Evolutionary conservation across 2,797 vertebrate genomes (phyloP).

Genomic region (Molossus molossus): DNA sequence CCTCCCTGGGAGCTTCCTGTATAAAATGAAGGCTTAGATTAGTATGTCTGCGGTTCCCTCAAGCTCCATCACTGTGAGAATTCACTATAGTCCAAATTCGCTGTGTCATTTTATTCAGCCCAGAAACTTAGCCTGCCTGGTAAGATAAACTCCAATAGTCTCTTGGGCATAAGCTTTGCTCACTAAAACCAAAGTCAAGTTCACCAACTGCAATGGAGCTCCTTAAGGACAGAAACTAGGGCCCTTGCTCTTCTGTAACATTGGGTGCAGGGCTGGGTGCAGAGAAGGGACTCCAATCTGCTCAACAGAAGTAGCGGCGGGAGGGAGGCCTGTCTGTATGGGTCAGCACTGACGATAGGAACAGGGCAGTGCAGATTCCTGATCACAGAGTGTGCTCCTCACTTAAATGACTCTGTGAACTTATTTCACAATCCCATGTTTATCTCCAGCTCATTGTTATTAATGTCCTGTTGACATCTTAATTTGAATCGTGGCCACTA

Average conservation of each 20-base stretch:
- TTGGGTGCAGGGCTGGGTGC: background rate
- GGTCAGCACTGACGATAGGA: background rate
- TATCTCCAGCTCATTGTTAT: conserved; percentile 57
- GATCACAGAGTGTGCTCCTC: background rate
- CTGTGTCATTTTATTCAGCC: background rate
- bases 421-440: conserved; percentile 61
- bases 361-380: background rate
- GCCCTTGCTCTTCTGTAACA: background rate
- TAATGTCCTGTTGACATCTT: conserved; percentile 50
- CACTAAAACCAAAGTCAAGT: background rate
- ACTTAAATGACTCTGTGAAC: conserved; percentile 56
- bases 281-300: background rate
- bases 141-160: background rate
- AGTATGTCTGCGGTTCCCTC: background rate
- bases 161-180: conserved; percentile 22
- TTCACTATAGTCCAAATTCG: background rate
- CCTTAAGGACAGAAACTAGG: background rate
- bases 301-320: background rate
- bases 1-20: background rate
- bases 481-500: conserved; percentile 64
- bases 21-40: background rate
- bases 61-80: background rate
- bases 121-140: background rate
- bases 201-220: background rate
- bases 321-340: background rate